Conservation (phyloP, 1,140 invertebrate genomes). For the Cydia pomonella region DNA sequence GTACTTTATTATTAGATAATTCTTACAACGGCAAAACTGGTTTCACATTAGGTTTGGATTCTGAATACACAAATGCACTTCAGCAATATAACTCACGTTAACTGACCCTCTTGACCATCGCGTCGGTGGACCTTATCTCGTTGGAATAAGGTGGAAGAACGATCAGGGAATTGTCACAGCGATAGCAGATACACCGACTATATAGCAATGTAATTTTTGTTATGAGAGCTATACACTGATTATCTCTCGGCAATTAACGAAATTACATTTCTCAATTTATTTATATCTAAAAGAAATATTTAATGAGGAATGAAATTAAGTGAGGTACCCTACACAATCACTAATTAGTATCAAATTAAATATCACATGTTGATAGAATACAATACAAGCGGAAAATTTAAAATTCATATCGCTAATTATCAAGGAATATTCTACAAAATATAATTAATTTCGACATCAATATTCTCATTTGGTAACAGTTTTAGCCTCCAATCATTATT, state of each 20-base stretch:
- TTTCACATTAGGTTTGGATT: no score
- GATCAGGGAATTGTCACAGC: no score
- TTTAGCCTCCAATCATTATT: slow-evolving; percentile 4
- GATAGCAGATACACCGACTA: no score
- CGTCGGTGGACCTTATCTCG: no score
- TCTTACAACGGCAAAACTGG: no score
- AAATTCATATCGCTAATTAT: not conserved
- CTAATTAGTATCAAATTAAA: slow-evolving; percentile 38
- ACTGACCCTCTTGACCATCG: no score
- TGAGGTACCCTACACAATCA: slow-evolving; percentile 16
- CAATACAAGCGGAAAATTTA: slow-evolving; percentile 11
- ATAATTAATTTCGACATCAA: not conserved
- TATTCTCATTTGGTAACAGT: not conserved
- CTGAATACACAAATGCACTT: no score
- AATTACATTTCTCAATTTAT: not conserved
- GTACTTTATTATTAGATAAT: no score
- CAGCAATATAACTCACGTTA: no score
- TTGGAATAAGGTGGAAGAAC: no score
- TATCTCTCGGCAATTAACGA: not conserved
- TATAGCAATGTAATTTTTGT: no score
- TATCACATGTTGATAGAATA: slow-evolving; percentile 39
- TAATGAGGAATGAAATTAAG: slow-evolving; percentile 37
- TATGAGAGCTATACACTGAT: no score
- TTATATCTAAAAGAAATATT: slow-evolving; percentile 12
- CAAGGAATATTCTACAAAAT: not conserved